Evolutionary conservation across 2,797 vertebrate genomes (phyloP).

Genomic region (Lerista edwardsae): DNA sequence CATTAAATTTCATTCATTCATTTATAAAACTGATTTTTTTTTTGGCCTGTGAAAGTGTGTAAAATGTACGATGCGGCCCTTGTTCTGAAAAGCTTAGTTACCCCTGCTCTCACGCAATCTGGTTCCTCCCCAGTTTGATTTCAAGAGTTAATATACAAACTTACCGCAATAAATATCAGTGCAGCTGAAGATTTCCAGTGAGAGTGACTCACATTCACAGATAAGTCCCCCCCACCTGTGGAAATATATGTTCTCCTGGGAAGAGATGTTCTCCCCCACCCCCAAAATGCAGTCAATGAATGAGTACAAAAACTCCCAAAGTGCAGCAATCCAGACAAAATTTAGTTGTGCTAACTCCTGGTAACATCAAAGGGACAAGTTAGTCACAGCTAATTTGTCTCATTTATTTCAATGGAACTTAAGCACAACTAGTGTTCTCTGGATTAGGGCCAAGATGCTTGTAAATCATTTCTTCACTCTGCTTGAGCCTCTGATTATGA

Average conservation of each 20-base stretch:
- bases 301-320: not conserved
- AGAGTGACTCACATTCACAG: not conserved
- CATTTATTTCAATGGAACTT: not conserved
- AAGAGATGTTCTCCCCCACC: not conserved
- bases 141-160: not conserved
- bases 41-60: too few relatives aligned
- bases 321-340: not conserved
- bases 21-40: too few relatives aligned
- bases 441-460: not conserved
- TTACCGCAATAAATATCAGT: not conserved
- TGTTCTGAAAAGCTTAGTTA: too few relatives aligned
- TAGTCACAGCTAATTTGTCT: not conserved
- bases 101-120: too few relatives aligned
- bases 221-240: too few relatives aligned
- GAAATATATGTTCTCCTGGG: not conserved
- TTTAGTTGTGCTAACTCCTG: too few relatives aligned
- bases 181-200: not conserved
- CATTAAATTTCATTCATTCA: too few relatives aligned
- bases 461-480: not conserved
- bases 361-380: not conserved
- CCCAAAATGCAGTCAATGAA: not conserved
- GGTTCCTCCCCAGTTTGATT: not conserved
- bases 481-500: not conserved
- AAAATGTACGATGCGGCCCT: too few relatives aligned
- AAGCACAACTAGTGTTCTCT: not conserved